A percentile compares a stretch with the other conserved stretches of the same genome.
Evolutionary conservation across 2,113 vertebrate species (phyloP).

Genomic region (Tilapia sparmanii): DNA sequence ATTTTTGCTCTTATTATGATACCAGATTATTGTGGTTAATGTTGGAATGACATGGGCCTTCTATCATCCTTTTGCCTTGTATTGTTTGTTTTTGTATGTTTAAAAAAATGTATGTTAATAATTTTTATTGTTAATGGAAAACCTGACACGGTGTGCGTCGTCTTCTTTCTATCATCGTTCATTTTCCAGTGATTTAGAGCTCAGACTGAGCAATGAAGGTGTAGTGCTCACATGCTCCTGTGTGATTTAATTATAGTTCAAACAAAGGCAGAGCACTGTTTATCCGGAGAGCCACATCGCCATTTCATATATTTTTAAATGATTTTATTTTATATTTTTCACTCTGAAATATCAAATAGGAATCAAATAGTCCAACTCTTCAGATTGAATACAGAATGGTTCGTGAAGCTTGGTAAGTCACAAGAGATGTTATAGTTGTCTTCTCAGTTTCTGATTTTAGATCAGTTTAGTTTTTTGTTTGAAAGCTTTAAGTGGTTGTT

Average conservation of each 20-base stretch:
- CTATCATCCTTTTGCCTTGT: constrained; percentile 52
- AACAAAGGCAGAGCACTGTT: not conserved
- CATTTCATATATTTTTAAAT: not conserved
- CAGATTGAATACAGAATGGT: not conserved
- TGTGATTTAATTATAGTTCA: not conserved
- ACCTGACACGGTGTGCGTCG: not conserved
- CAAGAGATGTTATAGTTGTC: not conserved
- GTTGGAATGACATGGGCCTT: constrained; percentile 39
- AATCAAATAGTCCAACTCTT: not conserved
- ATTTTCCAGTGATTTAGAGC: not conserved
- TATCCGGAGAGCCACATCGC: not conserved
- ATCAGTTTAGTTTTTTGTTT: not conserved
- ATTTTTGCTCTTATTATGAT: not conserved
- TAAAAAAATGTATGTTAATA: constrained; percentile 53
- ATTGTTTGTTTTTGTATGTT: constrained; percentile 59
- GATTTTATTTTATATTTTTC: not conserved
- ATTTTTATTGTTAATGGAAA: constrained; percentile 59
- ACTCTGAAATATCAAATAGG: not conserved
- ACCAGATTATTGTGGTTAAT: constrained; percentile 13
- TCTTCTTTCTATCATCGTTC: not conserved
- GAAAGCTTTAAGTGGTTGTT: not conserved
- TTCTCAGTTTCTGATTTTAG: not conserved
- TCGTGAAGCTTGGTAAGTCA: not conserved
- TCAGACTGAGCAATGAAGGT: not conserved
- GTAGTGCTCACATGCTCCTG: not conserved